Base-by-base conservation (phyloP, 2,888 invertebrate genomes). In the Acanthosoma haemorrhoidale region DNA sequence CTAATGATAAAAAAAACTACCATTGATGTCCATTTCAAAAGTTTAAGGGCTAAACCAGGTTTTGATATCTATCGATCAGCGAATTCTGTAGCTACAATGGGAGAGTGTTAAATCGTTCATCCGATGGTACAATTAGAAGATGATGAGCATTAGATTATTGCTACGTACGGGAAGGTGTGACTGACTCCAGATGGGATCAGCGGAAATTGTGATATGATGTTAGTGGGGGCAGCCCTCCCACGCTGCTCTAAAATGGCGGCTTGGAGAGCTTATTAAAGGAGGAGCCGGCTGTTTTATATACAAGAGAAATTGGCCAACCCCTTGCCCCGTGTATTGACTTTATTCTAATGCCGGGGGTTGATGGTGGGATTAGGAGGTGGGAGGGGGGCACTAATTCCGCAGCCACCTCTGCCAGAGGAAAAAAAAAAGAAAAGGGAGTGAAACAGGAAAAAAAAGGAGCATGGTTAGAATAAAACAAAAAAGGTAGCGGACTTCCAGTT, bases 261-360 rank as follows among this genome's bases (percentile, higher is more conserved):
- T 5, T 11, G 2, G 11, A n/a, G 21, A 43, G 43, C 21, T 43
- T 43, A 43, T 43, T 43, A 43, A n/a, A 43, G 43, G 43, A 43
- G 43, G 43, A 43, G 43, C 21, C 43, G 21, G 31, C 64, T 64
- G 64, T 64, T 64, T 64, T 64, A 64, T 64, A 38, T 39, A 64
- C 64, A 64, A 38, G 36, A 64, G 21, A 64, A 64, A 64, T 39
- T 64, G 64, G 21, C 39, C 11, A 18, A 29, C 39, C 39, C 31
- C 11, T 29, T 18, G 39, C 3, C 18, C 39, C 21, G 41, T 64
- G 31, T 64, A 64, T 64, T 38, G 64, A 64, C 39, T 64, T 64
- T 64, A 64, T 64, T 64, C 64, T 64, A 64, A 64, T 64, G 64
- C 36, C 15, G 21, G 39, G 18, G 25, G 39, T 25, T 63, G 63